phyloP scores from a whole-genome alignment of 2,113 vertebrate species.

The Accipiter cooperii region DNA sequence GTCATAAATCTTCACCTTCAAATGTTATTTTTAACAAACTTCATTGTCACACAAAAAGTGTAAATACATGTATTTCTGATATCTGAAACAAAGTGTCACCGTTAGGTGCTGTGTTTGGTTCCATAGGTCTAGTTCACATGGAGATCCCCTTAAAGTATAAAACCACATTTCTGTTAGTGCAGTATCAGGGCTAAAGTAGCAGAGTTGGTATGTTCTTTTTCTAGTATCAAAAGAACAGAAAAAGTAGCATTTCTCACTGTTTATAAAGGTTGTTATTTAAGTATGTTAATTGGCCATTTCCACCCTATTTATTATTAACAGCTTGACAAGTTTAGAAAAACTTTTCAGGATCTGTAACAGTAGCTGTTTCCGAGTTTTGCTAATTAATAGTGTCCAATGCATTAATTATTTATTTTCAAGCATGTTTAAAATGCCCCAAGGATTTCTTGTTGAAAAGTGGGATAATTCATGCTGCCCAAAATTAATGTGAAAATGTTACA shows the following conservation, averaged over 20 bases:
- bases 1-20: background rate
- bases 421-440: slow-evolving; percentile 16
- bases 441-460: background rate
- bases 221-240: background rate
- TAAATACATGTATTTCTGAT: background rate
- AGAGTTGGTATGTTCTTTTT: background rate
- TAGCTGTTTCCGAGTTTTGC: slow-evolving; percentile 15
- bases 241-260: background rate
- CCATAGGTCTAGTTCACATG: background rate
- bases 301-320: slow-evolving; percentile 51
- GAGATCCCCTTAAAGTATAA: background rate
- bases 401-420: slow-evolving; percentile 55
- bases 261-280: slow-evolving; percentile 34
- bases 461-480: slow-evolving; percentile 35
- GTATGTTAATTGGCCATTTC: slow-evolving; percentile 52
- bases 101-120: background rate
- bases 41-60: background rate
- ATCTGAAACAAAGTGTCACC: background rate
- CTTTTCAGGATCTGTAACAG: slow-evolving; percentile 20
- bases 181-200: background rate
- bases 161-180: background rate
- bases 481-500: slow-evolving; percentile 27
- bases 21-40: background rate
- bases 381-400: slow-evolving; percentile 49
- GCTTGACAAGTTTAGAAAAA: slow-evolving; percentile 49